A percentile compares a stretch with the other conserved stretches of the same genome.
These are phyloP conservation scores for Campoletis sonorensis DNA, from an alignment of 1,140 invertebrate species.

Conservation along the genomic window DNA sequence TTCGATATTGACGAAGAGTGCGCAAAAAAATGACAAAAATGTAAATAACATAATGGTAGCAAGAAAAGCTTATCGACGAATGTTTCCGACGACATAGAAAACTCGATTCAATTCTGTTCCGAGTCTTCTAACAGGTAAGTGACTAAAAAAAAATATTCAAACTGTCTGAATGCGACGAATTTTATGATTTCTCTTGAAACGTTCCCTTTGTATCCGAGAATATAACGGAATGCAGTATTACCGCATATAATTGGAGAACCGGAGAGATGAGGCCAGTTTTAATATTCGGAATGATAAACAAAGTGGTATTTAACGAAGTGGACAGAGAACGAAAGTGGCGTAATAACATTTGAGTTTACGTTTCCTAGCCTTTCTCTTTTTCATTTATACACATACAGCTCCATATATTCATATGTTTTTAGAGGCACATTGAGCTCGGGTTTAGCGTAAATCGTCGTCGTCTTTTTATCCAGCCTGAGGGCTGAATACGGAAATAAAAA, in stretches of 20 bases:
- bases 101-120: too few relatives aligned
- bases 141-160: neutral
- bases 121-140: too few relatives aligned
- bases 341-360: conserved; percentile 67
- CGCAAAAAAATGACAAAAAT: too few relatives aligned
- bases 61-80: too few relatives aligned
- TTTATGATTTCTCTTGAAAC: neutral
- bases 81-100: too few relatives aligned
- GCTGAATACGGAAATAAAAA: too few relatives aligned
- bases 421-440: neutral
- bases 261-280: conserved; percentile 54
- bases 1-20: too few relatives aligned
- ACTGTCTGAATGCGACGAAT: neutral
- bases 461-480: neutral
- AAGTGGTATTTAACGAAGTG: conserved; percentile 70
- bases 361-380: conserved; percentile 43
- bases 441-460: conserved; percentile 7
- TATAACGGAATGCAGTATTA: conserved; percentile 25
- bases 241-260: neutral
- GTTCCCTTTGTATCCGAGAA: neutral
- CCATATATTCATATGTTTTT: neutral
- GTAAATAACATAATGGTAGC: too few relatives aligned
- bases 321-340: conserved; percentile 55
- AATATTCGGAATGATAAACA: conserved; percentile 70
- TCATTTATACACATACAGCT: neutral